A percentile compares a stretch with the other conserved stretches of the same genome.
Evolutionary conservation across 2,113 vertebrate species (phyloP).

Genomic region (Cariama cristata): DNA sequence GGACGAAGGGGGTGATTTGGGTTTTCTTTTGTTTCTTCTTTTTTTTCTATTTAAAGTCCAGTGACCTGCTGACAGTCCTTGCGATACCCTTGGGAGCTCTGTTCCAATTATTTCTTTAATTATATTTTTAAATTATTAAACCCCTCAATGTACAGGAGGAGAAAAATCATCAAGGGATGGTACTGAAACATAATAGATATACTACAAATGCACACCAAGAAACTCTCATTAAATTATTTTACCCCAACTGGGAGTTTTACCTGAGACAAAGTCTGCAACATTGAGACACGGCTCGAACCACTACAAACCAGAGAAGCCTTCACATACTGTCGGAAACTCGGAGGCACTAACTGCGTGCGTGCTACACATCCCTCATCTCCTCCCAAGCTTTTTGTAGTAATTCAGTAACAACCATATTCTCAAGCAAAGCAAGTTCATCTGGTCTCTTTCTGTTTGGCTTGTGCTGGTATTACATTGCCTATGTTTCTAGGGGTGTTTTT

Average conservation of each 20-base stretch:
- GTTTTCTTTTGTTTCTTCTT: not conserved
- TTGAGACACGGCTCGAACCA: not conserved
- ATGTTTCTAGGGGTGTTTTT: slow-evolving; percentile 48
- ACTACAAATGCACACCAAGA: not conserved
- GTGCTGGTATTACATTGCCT: slow-evolving; percentile 69
- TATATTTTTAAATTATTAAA: not conserved
- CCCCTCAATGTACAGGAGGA: not conserved
- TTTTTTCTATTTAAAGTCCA: not conserved
- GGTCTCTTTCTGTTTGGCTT: slow-evolving; percentile 67
- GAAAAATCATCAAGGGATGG: not conserved
- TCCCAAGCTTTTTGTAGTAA: not conserved
- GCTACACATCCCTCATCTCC: not conserved
- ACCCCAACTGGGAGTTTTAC: not conserved
- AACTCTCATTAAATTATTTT: not conserved
- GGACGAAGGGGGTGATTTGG: not conserved
- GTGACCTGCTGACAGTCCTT: not conserved
- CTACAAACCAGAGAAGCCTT: slow-evolving; percentile 17
- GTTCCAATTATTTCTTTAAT: not conserved
- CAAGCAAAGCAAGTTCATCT: slow-evolving; percentile 57
- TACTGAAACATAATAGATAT: not conserved
- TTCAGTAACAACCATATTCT: slow-evolving; percentile 18
- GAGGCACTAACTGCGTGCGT: not conserved
- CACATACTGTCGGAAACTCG: not conserved
- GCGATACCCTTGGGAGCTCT: not conserved
- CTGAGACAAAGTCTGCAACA: slow-evolving; percentile 46